Conservation (phyloP, 2,113 vertebrate genomes). For the Pardalotus punctatus region DNA sequence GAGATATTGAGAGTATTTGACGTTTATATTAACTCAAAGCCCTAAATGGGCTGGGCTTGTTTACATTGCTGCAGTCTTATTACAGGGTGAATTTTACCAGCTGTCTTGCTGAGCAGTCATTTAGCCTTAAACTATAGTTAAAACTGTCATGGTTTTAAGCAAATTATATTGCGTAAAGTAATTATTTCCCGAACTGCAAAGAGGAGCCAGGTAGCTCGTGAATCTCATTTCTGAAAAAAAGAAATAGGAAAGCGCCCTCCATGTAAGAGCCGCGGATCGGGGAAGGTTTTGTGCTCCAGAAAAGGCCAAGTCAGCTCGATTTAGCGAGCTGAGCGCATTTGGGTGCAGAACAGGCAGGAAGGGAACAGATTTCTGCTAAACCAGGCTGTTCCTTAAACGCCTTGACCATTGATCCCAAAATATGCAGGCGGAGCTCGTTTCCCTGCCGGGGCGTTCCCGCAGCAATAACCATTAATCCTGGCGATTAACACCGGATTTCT, state of each 20-base stretch:
- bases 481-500: neutral
- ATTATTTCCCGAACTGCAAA: slow-evolving; percentile 48
- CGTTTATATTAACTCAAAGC: slow-evolving; percentile 51
- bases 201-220: slow-evolving; percentile 23
- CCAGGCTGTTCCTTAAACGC: neutral
- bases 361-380: neutral
- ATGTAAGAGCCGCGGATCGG: rapidly evolving
- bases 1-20: slow-evolving; percentile 41
- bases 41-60: slow-evolving; percentile 28
- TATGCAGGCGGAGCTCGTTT: neutral
- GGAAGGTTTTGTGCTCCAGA: neutral
- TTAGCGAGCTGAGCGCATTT: rapidly evolving
- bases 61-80: slow-evolving; percentile 28
- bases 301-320: rapidly evolving
- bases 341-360: neutral
- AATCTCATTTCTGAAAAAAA: neutral
- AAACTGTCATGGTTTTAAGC: slow-evolving; percentile 60
- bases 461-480: neutral
- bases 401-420: neutral
- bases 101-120: slow-evolving; percentile 51
- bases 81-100: slow-evolving; percentile 61
- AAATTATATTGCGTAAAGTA: slow-evolving; percentile 48
- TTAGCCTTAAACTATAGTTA: slow-evolving; percentile 57
- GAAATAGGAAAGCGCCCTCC: neutral
- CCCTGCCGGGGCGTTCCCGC: neutral